Evolutionary conservation across 2,797 vertebrate genomes (phyloP), one percentile per base, ranked within the genome.

Genomic region (Halcyon badia): DNA sequence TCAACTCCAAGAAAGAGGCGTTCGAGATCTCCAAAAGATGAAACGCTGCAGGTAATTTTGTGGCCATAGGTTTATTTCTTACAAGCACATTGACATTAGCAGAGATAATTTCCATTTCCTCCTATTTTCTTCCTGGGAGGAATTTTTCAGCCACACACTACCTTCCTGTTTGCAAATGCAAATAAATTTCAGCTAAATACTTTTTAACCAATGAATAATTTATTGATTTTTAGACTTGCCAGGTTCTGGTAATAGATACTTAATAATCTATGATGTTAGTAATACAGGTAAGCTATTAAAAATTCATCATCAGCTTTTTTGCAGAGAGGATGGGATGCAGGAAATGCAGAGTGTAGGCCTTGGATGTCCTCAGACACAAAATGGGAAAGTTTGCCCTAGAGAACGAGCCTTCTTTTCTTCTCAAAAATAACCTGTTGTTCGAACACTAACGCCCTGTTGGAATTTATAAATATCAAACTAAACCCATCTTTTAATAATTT

Each of bases 21-120:
- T 60, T 98, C 98, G 4, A 90, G 89, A 4, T 96, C 97, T 58
- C 96, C 97, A 46, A 98, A 98, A 94, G 94, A 98, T 90, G 98
- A 99, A 96, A 98, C 97, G 2, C 93, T 98, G 33, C 98, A 99
- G 98, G 99, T 99, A 98, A 94, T 10, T 87, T 52, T 35, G 49
- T 48, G 33, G 3, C 46, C 17, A 0, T 20, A 18, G 9, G 2
- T 4, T 52, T 51, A 33, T 33, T 31, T 31, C 2, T 33, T n/a
- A 14, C 11, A 64, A 41, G 8, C 18, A 3, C 1, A 1, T n/a
- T 48, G 2, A 1, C 58, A 7, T 14, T 22, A 20, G 17, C 8
- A 48, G 6, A 30, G 42, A 5, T 6, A 9, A 1, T 1, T 61
- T 87, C 5, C 14, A 2, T 33, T 37, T 72, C 6, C 5, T 26